Evolutionary conservation across 1,140 invertebrate species (phyloP).

Genomic region (Drosophila oshimai): DNA sequence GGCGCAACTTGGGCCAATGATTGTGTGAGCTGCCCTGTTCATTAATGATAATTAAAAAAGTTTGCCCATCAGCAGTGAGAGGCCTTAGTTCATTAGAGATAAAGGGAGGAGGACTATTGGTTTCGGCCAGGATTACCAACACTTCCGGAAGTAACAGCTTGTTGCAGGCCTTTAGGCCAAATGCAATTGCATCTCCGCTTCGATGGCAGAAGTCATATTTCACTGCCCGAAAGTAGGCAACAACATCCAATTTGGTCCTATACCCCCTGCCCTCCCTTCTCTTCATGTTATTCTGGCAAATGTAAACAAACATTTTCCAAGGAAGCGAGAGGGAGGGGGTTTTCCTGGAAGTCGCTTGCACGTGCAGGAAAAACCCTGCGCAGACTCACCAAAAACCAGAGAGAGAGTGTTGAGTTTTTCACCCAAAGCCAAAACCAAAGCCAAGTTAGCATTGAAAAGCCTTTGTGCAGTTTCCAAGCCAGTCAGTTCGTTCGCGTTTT

Average conservation of each 20-base stretch:
- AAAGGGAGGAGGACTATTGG: constrained; percentile 22
- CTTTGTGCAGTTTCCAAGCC: constrained; percentile 24
- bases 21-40: constrained; percentile 41
- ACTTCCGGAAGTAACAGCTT: constrained; percentile 63
- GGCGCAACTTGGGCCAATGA: constrained; percentile 57
- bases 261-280: neutral
- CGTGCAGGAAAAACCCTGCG: constrained; percentile 47
- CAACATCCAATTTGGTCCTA: constrained; percentile 55
- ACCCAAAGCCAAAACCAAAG: constrained; percentile 33
- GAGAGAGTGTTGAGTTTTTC: constrained; percentile 44
- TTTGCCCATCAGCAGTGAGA: constrained; percentile 39
- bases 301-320: constrained; percentile 69
- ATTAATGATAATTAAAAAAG: constrained; percentile 79
- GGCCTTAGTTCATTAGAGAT: constrained; percentile 44
- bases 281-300: constrained; percentile 57
- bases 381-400: constrained; percentile 58
- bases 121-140: constrained; percentile 16
- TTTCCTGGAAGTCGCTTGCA: constrained; percentile 59
- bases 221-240: constrained; percentile 64
- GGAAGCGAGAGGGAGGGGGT: neutral
- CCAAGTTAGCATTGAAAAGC: constrained; percentile 41
- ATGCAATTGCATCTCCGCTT: constrained; percentile 35
- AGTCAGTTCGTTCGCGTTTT: constrained; percentile 66
- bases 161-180: constrained; percentile 38
- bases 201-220: constrained; percentile 62